These are phyloP conservation scores for Thamnophis sirtalis DNA, from an alignment of 2,113 vertebrate genomes.

Conservation along the genomic window DNA sequence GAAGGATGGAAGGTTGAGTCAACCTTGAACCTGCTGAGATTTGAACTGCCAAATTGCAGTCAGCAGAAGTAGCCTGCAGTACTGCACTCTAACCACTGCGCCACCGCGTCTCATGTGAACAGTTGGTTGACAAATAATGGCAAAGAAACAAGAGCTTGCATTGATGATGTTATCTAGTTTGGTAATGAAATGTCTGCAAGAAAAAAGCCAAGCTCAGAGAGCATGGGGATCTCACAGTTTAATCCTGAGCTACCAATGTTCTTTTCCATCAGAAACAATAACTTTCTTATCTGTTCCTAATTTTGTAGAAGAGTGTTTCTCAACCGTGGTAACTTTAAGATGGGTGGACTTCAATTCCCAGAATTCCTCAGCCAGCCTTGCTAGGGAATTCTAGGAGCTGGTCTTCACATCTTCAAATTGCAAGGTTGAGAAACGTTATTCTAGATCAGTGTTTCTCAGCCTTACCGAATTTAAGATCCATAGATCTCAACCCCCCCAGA, in stretches of 20 bases:
- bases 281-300: neutral
- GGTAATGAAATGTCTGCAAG: neutral
- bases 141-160: neutral
- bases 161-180: neutral
- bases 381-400: too few relatives aligned
- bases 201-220: neutral
- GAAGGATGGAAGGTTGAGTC: too few relatives aligned
- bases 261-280: neutral
- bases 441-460: too few relatives aligned
- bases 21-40: too few relatives aligned
- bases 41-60: too few relatives aligned
- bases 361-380: neutral
- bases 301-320: neutral
- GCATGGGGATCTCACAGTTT: neutral
- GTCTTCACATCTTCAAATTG: neutral
- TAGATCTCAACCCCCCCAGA: too few relatives aligned
- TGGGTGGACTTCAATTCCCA: neutral
- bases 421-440: neutral
- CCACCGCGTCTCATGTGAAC: neutral
- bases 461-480: too few relatives aligned
- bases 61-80: too few relatives aligned
- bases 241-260: neutral
- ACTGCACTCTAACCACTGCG: too few relatives aligned
- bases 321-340: neutral
- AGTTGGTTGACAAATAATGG: neutral